Evolutionary conservation across 2,888 invertebrate genomes (phyloP).

Genomic region (Andrena hattorfiana): DNA sequence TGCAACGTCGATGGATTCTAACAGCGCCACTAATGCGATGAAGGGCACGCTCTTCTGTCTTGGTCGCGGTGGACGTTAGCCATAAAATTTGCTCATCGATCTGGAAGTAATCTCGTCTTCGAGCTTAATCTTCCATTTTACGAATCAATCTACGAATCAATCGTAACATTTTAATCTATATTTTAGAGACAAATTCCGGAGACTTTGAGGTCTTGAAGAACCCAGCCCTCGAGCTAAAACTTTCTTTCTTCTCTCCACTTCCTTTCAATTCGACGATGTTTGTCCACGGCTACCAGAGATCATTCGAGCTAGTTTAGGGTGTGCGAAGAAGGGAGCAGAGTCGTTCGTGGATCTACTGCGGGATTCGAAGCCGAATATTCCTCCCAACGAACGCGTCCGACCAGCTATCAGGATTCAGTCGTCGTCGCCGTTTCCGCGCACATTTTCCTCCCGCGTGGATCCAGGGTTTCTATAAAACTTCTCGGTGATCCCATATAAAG

Average conservation of each 20-base stretch:
- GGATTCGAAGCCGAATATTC: conserved; percentile 29
- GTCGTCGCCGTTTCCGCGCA: not conserved
- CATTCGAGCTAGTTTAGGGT: not conserved
- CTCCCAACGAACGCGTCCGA: conserved; percentile 3
- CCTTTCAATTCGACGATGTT: not conserved
- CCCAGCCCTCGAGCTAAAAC: no score
- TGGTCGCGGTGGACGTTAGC: not conserved
- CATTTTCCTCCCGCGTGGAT: not conserved
- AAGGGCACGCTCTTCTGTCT: conserved; percentile 11
- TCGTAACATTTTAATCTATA: no score
- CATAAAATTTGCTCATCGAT: not conserved
- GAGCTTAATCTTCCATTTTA: no score
- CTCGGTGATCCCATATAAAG: not conserved
- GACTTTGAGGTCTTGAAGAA: no score
- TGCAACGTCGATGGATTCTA: conserved; percentile 2
- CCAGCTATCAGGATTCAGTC: conserved; percentile 19
- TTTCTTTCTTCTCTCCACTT: not conserved
- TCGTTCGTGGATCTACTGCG: conserved; percentile 2
- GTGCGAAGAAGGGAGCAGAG: not conserved
- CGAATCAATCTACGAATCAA: no score
- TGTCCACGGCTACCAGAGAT: not conserved
- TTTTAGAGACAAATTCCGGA: no score
- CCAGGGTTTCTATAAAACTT: not conserved
- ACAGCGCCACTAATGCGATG: conserved; percentile 6
- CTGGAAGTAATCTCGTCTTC: not conserved